These are phyloP conservation scores for Catharus minimus DNA, from an alignment of 2,113 vertebrate genomes.

Conservation along the genomic window DNA sequence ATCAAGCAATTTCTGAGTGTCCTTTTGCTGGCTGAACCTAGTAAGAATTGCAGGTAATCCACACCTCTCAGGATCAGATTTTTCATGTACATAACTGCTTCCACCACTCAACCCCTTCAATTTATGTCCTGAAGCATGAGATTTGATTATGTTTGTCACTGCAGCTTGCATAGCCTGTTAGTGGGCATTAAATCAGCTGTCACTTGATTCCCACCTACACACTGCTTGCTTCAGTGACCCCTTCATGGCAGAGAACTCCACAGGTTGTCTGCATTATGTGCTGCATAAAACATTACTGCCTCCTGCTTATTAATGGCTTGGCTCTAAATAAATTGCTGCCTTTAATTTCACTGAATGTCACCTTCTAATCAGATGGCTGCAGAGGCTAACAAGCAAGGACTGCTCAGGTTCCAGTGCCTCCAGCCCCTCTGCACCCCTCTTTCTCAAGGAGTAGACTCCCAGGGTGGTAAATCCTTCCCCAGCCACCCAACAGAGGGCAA, in stretches of 20 bases:
- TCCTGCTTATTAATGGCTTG: slow-evolving; percentile 13
- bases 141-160: slow-evolving; percentile 62
- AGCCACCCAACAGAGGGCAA: slow-evolving; percentile 64
- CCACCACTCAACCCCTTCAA: slow-evolving; percentile 15
- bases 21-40: neutral
- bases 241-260: neutral
- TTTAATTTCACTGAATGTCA: slow-evolving; percentile 43
- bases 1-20: neutral
- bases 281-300: slow-evolving; percentile 21
- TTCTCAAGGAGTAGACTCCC: neutral
- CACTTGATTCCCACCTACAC: slow-evolving; percentile 15
- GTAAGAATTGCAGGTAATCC: slow-evolving; percentile 15
- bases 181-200: slow-evolving; percentile 41
- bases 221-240: neutral
- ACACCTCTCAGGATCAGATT: slow-evolving; percentile 23
- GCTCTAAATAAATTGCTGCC: neutral
- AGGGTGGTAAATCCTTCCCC: neutral
- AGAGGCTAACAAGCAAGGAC: neutral
- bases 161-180: neutral
- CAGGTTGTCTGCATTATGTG: neutral
- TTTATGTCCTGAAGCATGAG: slow-evolving; percentile 55
- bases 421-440: neutral
- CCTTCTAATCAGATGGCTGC: slow-evolving; percentile 35
- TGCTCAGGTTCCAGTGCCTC: neutral
- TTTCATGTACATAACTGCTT: slow-evolving; percentile 1